A percentile compares a stretch with the other conserved stretches of the same genome.
Evolutionary conservation across 2,888 invertebrate species (phyloP).

Genomic region (Drosophila conformis): DNA sequence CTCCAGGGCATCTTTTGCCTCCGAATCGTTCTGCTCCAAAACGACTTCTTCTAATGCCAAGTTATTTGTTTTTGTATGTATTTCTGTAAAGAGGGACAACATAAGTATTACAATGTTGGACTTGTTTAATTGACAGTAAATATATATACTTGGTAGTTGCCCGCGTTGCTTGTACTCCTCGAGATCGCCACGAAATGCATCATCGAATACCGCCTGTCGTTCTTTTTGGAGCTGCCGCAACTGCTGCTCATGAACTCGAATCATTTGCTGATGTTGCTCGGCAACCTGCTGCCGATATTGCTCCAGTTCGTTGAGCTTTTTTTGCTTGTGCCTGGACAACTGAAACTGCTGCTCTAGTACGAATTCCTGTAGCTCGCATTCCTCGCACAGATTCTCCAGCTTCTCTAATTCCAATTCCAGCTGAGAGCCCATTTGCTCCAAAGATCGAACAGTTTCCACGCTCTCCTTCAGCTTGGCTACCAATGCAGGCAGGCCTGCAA

Average conservation of each 20-base stretch:
- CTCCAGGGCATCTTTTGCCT: conserved; percentile 87
- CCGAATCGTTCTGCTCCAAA: conserved; percentile 86
- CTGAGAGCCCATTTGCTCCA: conserved; percentile 86
- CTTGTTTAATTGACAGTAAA: not conserved
- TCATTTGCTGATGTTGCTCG: conserved; percentile 87
- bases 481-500: conserved; percentile 82
- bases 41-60: conserved; percentile 88
- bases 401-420: conserved; percentile 87
- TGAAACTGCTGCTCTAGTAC: conserved; percentile 88
- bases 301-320: conserved; percentile 87
- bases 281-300: conserved; percentile 86
- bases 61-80: conserved; percentile 75
- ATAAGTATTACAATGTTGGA: not conserved
- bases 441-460: conserved; percentile 82
- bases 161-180: conserved; percentile 88
- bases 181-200: conserved; percentile 89
- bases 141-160: conserved; percentile 86
- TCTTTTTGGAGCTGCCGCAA: conserved; percentile 87
- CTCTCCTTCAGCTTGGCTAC: conserved; percentile 84
- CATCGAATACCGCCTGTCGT: conserved; percentile 89
- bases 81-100: conserved; percentile 56
- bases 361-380: conserved; percentile 87
- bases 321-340: conserved; percentile 88
- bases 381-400: conserved; percentile 88
- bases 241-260: conserved; percentile 86